phyloP scores from a whole-genome alignment of 2,113 vertebrate species.

The Cheilinus undulatus region DNA sequence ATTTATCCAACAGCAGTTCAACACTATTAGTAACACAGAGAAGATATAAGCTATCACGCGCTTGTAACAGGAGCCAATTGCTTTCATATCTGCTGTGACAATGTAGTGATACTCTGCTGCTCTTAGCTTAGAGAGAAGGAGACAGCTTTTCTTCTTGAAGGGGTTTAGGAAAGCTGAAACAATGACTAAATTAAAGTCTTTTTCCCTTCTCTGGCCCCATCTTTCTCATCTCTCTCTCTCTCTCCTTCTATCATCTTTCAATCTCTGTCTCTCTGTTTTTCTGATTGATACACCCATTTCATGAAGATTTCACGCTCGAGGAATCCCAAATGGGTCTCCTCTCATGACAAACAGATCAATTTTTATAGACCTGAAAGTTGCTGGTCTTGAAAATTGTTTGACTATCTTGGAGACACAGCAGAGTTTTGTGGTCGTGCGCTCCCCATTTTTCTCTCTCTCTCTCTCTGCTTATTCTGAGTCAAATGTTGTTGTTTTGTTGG shows the following conservation, averaged over 20 bases:
- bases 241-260: constrained; percentile 70
- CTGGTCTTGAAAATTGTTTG: constrained; percentile 86
- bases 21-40: constrained; percentile 40
- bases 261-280: constrained; percentile 75
- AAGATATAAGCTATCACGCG: constrained; percentile 38
- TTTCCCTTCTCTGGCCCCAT: constrained; percentile 8
- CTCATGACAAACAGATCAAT: constrained; percentile 87
- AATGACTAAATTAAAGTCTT: constrained; percentile 78
- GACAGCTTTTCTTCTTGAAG: constrained; percentile 32
- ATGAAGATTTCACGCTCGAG: constrained; percentile 83
- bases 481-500: constrained; percentile 15
- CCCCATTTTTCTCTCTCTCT: not conserved
- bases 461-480: not conserved
- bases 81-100: constrained; percentile 52
- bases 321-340: constrained; percentile 82
- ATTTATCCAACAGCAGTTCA: not conserved
- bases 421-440: constrained; percentile 33
- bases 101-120: constrained; percentile 10
- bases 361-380: constrained; percentile 87
- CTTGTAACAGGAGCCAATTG: constrained; percentile 29
- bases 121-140: not conserved
- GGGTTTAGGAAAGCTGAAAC: constrained; percentile 66
- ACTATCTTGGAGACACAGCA: constrained; percentile 76
- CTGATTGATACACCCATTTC: constrained; percentile 86
- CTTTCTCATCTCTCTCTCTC: constrained; percentile 49